Percentiles rank a stretch among this genome's conserved stretches.
These are phyloP conservation scores for Pterocles orientalis DNA, from an alignment of 2,113 vertebrate species.

Conservation along the genomic window DNA sequence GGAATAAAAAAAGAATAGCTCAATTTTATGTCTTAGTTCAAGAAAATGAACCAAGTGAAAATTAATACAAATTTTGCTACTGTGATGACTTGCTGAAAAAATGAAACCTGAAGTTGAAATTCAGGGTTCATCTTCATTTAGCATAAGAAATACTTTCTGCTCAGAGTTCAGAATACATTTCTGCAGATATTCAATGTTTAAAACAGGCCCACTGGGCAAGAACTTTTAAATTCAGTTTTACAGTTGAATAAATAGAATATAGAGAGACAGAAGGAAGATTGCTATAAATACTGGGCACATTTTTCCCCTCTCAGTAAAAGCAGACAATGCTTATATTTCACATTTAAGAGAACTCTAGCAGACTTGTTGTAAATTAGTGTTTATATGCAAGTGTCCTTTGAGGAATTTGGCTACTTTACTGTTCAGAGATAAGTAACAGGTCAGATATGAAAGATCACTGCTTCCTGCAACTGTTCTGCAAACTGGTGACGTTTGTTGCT, in stretches of 20 bases:
- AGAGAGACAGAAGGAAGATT: neutral
- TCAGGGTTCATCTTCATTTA: neutral
- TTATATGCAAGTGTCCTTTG: neutral
- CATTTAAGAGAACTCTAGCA: neutral
- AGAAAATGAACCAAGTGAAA: neutral
- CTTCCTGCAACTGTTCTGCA: neutral
- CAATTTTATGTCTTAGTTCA: neutral
- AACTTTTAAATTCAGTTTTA: neutral
- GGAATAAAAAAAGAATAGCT: neutral
- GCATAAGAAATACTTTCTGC: neutral
- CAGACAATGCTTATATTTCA: neutral
- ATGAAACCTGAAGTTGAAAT: neutral
- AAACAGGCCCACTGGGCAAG: neutral
- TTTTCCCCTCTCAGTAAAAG: neutral
- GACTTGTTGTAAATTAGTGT: neutral
- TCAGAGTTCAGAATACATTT: neutral
- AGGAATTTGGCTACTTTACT: neutral
- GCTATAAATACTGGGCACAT: neutral
- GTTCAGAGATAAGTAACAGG: neutral
- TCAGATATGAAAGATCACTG: neutral
- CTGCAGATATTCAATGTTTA: neutral
- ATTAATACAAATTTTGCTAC: neutral
- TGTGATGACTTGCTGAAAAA: neutral
- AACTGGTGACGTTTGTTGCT: neutral
- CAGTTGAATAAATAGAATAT: neutral